A percentile compares a stretch with the other conserved stretches of the same genome.
phyloP scores from a whole-genome alignment of 64 coral and sea anemone genomes.

The Montipora foliosa region DNA sequence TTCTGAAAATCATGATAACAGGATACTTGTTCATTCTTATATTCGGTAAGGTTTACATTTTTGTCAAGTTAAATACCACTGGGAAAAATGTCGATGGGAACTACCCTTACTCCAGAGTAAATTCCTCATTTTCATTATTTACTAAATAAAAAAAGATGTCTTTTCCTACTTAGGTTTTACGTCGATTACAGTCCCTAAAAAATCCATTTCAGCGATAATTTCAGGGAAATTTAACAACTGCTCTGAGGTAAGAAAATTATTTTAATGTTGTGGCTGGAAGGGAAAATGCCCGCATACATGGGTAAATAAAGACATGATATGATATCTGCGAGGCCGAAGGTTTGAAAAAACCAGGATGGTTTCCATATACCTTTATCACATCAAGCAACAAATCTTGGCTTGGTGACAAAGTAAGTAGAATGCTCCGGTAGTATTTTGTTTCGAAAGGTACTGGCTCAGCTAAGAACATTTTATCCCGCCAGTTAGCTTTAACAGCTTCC shows the following conservation, averaged over 20 bases:
- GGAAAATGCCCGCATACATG: no score
- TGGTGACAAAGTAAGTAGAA: background rate
- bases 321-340: background rate
- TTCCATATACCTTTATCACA: background rate
- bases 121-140: background rate
- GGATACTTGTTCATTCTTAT: background rate
- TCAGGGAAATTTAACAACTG: constrained; percentile 8
- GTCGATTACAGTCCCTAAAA: background rate
- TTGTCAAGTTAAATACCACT: no score
- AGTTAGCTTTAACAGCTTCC: no score
- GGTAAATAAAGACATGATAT: background rate
- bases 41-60: background rate
- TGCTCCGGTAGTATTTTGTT: background rate
- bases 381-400: background rate
- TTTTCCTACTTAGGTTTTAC: background rate
- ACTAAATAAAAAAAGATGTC: background rate
- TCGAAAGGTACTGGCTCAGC: background rate
- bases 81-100: background rate
- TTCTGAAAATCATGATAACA: background rate
- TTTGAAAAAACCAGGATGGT: background rate
- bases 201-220: background rate
- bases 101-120: background rate
- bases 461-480: no score
- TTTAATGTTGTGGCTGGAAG: no score
- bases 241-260: background rate